Evolutionary conservation across 1,140 invertebrate genomes (phyloP), one percentile per base, ranked within the genome.

Genomic region (Aphelenchoides besseyi): DNA sequence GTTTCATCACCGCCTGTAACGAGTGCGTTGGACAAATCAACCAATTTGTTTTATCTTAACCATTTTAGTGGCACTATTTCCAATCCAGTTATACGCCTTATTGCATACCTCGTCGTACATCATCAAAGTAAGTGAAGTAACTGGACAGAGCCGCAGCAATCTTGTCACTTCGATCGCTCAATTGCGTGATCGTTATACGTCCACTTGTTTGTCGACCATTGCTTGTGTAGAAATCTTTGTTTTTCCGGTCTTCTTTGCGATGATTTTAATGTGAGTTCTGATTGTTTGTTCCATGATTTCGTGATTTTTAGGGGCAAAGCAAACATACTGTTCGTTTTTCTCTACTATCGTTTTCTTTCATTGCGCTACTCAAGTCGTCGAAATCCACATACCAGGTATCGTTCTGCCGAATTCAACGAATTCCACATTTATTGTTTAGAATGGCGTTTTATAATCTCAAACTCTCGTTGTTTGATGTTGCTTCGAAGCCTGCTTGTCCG

Each of bases 331-430:
- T 91, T 93, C 37, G 92, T 93, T 52, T 91, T 97, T 83, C 89
- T 96, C 59, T 98, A 97, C 87, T 97, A 95, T 86, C 92, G 95
- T 81, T 97, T 97, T 86, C 86, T 97, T 70, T 89, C 89, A 53
- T 86, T 94, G 79, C 90, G 95, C 59, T 94, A 97, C 86, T 87
- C 90, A 37, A 97, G 94, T 3, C 89, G 92, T 69, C 90, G 95
- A 78, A 98, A 98, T 89, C 94, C 94, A 0, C 95, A 94, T 86
- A 95, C 92, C 28, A 85, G 86, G 86, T 87, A 80, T 72, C 74
- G 28, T 28, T 35, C 26, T 36, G 16, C 41, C 8, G 3, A 8
- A 33, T n/a, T 37, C 0, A 36, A 41, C 9, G 18, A 23, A 32
- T 41, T 61, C n/a, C 2, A 9, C 18, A 26, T 48, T 33, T 30